These are phyloP conservation scores for Acanthis flammea DNA, from an alignment of 2,797 vertebrate species.

Conservation along the genomic window DNA sequence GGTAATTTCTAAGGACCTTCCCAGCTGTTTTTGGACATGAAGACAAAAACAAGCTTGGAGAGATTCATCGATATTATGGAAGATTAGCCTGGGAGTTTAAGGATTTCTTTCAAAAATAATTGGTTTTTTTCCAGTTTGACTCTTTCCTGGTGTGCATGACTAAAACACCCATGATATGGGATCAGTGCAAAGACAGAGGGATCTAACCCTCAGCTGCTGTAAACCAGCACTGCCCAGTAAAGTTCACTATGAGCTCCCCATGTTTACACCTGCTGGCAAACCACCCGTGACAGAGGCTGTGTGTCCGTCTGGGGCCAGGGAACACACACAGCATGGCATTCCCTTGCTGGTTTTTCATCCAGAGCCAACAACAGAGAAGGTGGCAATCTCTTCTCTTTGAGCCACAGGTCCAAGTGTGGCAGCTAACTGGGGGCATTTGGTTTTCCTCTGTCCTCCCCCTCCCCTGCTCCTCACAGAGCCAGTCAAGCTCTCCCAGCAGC, in stretches of 20 bases:
- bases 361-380: background rate
- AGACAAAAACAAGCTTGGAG: slow-evolving; percentile 37
- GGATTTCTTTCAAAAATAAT: slow-evolving; percentile 40
- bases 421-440: background rate
- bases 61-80: slow-evolving; percentile 31
- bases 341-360: background rate
- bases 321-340: background rate
- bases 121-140: background rate
- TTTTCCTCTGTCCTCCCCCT: background rate
- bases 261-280: background rate
- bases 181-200: background rate
- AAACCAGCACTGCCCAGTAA: background rate
- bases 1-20: slow-evolving; percentile 34
- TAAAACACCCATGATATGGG: background rate
- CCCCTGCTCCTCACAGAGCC: background rate
- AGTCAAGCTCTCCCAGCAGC: slow-evolving; percentile 31
- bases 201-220: background rate
- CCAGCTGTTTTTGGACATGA: slow-evolving; percentile 50
- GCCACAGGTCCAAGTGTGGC: background rate
- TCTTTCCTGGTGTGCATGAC: slow-evolving; percentile 42
- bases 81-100: slow-evolving; percentile 38
- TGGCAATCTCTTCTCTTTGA: background rate
- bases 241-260: background rate
- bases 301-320: background rate
- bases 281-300: background rate